phyloP scores from a whole-genome alignment of 1,140 invertebrate genomes.

The Pectinophora gossypiella region DNA sequence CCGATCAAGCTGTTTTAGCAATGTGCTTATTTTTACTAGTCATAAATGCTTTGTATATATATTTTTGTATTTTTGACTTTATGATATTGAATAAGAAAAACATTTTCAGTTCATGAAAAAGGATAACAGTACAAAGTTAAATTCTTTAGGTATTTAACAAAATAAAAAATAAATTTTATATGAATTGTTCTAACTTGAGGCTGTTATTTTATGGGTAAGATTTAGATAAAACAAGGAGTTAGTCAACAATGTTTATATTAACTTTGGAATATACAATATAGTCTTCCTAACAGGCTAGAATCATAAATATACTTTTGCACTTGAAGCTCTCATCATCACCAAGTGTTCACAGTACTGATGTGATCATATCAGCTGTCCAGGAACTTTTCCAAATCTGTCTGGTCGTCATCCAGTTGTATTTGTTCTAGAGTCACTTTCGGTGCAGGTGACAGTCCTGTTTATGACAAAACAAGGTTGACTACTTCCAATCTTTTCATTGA shows the following conservation, averaged over 20 bases:
- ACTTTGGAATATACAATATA: conserved; percentile 33
- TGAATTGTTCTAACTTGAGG: conserved; percentile 26
- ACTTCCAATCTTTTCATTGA: too few relatives aligned
- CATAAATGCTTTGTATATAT: conserved; percentile 67
- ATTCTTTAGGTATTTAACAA: conserved; percentile 43
- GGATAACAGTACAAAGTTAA: conserved; percentile 28
- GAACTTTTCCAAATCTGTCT: conserved; percentile 53
- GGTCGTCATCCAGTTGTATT: conserved; percentile 52
- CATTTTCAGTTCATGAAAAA: conserved; percentile 48
- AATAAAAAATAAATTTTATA: conserved; percentile 40
- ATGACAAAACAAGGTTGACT: too few relatives aligned
- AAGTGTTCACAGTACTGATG: not conserved
- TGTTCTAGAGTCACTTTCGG: conserved; percentile 53
- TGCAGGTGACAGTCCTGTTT: conserved; percentile 16
- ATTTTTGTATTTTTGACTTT: conserved; percentile 59
- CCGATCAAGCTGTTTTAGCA: conserved; percentile 38
- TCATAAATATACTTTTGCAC: not conserved
- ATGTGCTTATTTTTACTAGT: conserved; percentile 63
- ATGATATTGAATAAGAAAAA: conserved; percentile 47
- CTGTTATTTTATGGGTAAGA: conserved; percentile 25
- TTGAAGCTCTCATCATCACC: too few relatives aligned
- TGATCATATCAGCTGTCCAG: conserved; percentile 44
- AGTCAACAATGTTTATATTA: conserved; percentile 30
- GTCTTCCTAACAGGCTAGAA: too few relatives aligned
- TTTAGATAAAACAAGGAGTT: conserved; percentile 5